Base-by-base conservation (phyloP, 2,113 vertebrate species). In the Phylloscopus trochilus region DNA sequence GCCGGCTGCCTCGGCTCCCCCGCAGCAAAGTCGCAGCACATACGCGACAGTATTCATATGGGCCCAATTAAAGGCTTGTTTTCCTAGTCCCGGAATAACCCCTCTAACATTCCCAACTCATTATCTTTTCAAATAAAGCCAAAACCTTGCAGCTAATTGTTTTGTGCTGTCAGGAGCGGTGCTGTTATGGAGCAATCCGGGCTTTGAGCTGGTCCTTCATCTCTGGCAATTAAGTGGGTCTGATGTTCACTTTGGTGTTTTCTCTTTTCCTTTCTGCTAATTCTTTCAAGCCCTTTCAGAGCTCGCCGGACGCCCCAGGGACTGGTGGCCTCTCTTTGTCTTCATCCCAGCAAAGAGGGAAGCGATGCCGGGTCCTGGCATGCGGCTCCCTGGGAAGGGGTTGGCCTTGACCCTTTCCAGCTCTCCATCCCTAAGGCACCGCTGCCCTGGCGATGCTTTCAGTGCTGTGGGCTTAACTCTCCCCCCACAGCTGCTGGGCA, bases 61-160 rank as follows among this genome's bases (percentile, higher is more conserved):
- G 96, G 96, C 86, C 85, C 86, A 96, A 97, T 97, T 97, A 97
- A 88, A 92, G 69, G 76, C 89, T 96, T 87, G 89, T 96, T 91
- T 95, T 96, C 82, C 90, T 93, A 95, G 95, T 96, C 94, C 95
- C 41, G 17, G 92, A 95, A 97, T 94, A 96, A 96, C 95, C 94
- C 52, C 35, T 93, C 87, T 49, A 95, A 92, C 94, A 93, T 96
- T 95, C 95, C 92, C 90, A 78, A 95, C 94, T 97, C 95, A 96
- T 97, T 96, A 97, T 88, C 83, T 95, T 93, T 90, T 95, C 92
- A 96, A 96, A 95, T 73, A 94, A 94, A 95, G 90, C 95, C 92
- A 93, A 85, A 96, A 89, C 80, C 93, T 94, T 67, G 69, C 79
- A 93, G 95, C 67, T 93, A 94, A 97, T 96, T 95, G 94, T 96